Evolutionary conservation across 1,140 invertebrate species (phyloP), one percentile per base, ranked within the genome.

Genomic region (Drosophila auraria): DNA sequence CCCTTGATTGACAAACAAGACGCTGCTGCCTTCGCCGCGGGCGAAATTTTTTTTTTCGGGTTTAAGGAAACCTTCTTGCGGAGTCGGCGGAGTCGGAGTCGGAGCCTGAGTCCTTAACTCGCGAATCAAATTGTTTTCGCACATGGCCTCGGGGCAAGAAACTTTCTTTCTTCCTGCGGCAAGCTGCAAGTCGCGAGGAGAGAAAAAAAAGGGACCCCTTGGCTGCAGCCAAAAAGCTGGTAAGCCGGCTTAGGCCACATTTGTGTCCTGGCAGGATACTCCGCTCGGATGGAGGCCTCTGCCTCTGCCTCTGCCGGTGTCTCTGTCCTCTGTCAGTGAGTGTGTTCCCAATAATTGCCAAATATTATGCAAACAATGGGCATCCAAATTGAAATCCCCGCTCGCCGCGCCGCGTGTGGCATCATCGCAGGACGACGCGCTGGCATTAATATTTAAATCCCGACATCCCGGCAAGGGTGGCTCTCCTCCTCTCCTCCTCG

Each of bases 301-400:
- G 8, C 25, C 27, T 17, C 50, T n/a, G 2, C 20, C 20, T 20
- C 20, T 20, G 20, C 14, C n/a, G 51, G 30, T 65, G 15, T 49
- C n/a, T 20, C 78, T 91, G 83, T 91, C 89, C n/a, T 20, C 78
- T 91, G 83, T 91, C 89, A 91, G 75, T 83, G 82, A 91, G 78
- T 65, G 72, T 91, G 83, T 89, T 63, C 75, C 75, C 78, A 82
- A 89, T 91, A 89, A 91, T 91, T 84, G 89, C 81, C 87, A 84
- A 91, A 91, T 91, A 87, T 91, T 91, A 91, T 91, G 89, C 83
- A 91, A 91, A 91, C 87, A 91, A 91, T 77, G 66, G 78, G 64
- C 62, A 78, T 56, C 68, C 75, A 73, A 76, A 58, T 66, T 72
- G 56, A 87, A 87, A 91, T 87, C 78, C 69, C 58, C 64, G 74